These are phyloP conservation scores for Trichonephila clavata DNA, from an alignment of 1,140 invertebrate species.

Conservation along the genomic window DNA sequence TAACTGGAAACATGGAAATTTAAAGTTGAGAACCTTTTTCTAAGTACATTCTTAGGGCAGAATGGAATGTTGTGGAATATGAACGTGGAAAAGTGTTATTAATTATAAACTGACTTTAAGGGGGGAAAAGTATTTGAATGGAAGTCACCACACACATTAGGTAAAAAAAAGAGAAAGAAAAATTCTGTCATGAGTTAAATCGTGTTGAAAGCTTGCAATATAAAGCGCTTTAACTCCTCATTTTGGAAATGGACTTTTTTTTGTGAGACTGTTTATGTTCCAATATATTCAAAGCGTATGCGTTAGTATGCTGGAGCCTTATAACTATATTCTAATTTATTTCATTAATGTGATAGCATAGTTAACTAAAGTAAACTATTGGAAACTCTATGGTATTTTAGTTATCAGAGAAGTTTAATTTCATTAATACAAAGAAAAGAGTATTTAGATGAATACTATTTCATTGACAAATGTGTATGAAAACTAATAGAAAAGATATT, in stretches of 20 bases:
- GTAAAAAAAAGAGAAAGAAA: too few relatives aligned
- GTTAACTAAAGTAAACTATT: too few relatives aligned
- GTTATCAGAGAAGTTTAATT: too few relatives aligned
- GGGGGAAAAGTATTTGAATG: not conserved
- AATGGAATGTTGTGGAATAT: constrained; percentile 31
- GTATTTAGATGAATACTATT: too few relatives aligned
- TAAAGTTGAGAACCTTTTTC: not conserved
- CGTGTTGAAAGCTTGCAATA: not conserved
- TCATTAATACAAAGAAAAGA: too few relatives aligned
- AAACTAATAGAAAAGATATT: too few relatives aligned
- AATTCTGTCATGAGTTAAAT: not conserved
- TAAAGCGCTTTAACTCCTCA: not conserved
- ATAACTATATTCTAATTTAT: too few relatives aligned
- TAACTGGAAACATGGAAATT: constrained; percentile 38
- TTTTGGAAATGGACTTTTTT: not conserved
- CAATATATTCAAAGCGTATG: too few relatives aligned
- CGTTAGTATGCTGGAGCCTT: too few relatives aligned
- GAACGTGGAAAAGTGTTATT: constrained; percentile 20
- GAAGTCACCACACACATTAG: not conserved
- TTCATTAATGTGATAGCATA: too few relatives aligned
- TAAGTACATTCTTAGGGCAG: not conserved
- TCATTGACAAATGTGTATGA: too few relatives aligned
- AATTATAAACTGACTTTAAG: constrained; percentile 58
- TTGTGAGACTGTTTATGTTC: not conserved
- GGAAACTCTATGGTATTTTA: too few relatives aligned